Percentiles rank a stretch among this genome's conserved stretches.
phyloP scores from a whole-genome alignment of 2,113 vertebrate species.

The Xyrauchen texanus region DNA sequence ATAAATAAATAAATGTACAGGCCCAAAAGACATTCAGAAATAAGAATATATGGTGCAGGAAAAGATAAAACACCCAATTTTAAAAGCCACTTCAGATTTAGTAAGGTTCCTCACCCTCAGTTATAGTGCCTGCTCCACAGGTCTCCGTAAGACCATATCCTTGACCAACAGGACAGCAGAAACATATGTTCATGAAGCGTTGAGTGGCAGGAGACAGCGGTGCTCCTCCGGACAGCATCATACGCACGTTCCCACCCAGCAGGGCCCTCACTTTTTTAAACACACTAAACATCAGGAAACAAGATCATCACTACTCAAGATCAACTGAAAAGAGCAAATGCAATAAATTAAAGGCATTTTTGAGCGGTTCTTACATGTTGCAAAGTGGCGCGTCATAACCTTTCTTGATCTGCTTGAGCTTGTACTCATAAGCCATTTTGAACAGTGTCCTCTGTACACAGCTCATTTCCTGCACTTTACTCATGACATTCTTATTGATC shows the following conservation, averaged over 20 bases:
- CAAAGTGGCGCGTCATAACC: slow-evolving; percentile 96
- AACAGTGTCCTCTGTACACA: slow-evolving; percentile 91
- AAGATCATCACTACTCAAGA: background rate
- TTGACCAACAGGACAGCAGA: slow-evolving; percentile 96
- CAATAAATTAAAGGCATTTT: background rate
- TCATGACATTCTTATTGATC: slow-evolving; percentile 98
- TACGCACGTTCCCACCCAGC: slow-evolving; percentile 88
- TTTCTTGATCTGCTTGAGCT: slow-evolving; percentile 91
- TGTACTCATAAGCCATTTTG: slow-evolving; percentile 94
- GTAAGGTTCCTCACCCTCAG: slow-evolving; percentile 79
- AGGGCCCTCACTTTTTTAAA: slow-evolving; percentile 92
- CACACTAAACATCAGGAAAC: slow-evolving; percentile 71
- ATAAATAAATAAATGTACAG: too few relatives aligned
- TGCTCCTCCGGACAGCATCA: slow-evolving; percentile 96
- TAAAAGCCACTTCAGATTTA: background rate
- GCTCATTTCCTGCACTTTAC: slow-evolving; percentile 97
- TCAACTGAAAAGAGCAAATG: background rate
- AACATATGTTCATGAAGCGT: slow-evolving; percentile 97
- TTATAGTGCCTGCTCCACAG: slow-evolving; percentile 94
- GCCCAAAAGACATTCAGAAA: too few relatives aligned
- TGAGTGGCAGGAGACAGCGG: slow-evolving; percentile 91
- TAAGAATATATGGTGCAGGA: too few relatives aligned
- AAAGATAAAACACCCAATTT: background rate
- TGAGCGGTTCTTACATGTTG: slow-evolving; percentile 81
- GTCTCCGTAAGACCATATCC: slow-evolving; percentile 97